These are phyloP conservation scores for Geococcyx californianus DNA, from an alignment of 2,113 vertebrate species.

Conservation along the genomic window DNA sequence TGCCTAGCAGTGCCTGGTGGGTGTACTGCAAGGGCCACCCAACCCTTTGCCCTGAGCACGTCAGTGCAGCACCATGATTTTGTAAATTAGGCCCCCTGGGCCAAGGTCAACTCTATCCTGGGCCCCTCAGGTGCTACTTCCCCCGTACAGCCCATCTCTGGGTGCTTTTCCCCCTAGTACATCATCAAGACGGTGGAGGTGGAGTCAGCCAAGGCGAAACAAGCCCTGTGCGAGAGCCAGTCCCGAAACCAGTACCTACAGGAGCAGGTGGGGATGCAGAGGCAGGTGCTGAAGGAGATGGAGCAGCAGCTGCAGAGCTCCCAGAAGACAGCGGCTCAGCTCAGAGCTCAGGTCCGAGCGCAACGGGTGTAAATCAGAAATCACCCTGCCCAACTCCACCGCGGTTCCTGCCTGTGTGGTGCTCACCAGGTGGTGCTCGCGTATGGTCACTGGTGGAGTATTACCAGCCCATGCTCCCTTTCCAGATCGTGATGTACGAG, in stretches of 20 bases:
- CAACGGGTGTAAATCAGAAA: neutral
- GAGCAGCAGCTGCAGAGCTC: constrained; percentile 90
- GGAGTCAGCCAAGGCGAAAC: constrained; percentile 82
- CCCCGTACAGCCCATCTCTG: neutral
- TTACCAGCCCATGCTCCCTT: neutral
- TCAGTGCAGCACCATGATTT: neutral
- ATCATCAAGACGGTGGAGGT: constrained; percentile 86
- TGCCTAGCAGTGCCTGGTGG: no score
- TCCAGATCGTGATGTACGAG: constrained; percentile 87
- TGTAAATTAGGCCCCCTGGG: neutral
- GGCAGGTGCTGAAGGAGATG: constrained; percentile 86
- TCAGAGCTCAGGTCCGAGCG: constrained; percentile 84
- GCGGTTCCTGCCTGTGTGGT: rapidly evolving
- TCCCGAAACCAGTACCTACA: constrained; percentile 84
- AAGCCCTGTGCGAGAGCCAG: constrained; percentile 83
- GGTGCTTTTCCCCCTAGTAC: constrained; percentile 64
- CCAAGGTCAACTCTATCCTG: neutral
- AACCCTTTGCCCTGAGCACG: neutral
- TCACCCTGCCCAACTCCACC: rapidly evolving
- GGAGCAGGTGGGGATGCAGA: constrained; percentile 89
- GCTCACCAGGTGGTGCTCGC: neutral
- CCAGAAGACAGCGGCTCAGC: constrained; percentile 82
- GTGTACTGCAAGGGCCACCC: neutral
- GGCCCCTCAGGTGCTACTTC: neutral
- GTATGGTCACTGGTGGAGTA: rapidly evolving